Base-by-base conservation (phyloP, 2,888 invertebrate species). In the Saturnia pavonia region DNA sequence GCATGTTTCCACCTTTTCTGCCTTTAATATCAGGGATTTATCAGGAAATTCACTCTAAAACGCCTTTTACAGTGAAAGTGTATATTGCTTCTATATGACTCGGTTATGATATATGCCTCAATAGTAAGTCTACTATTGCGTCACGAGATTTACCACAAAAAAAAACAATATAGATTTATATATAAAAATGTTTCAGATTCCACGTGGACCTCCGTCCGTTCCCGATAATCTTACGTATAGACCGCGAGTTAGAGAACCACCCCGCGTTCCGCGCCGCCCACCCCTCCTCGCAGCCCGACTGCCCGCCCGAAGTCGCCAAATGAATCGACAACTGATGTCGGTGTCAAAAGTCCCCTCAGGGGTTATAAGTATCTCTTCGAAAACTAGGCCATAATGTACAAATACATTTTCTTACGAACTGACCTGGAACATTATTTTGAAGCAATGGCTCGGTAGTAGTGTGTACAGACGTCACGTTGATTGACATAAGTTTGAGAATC, bases 281-380 rank as follows among this genome's bases (percentile, higher is more conserved):
- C 94, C 98, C 99, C 60, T 97, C 96, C 77, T 96, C 96, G 82
- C 99, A 99, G 94, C 98, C 98, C 6, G 99, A 99, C 94, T 98
- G 98, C 88, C 99, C 99, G 65, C 97, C 97, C 11, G 97, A 97
- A 88, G 96, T 96, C 80, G 96, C 96, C 86, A 96, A 97, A 95
- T 96, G 87, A 91, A 78, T 70, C 43, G 22, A 71, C 54, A 42
- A 45, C 57, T 22, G 14, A 68, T 27, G 65, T 68, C 67, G 40
- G 43, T 45, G 51, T 40, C 34, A 69, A 43, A 45, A 19, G 27
- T 22, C 8, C 48, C 43, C 27, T 45, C 63, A 68, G 51, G 51
- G 19, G 51, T 51, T 51, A 43, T 54, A 54, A n/a, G 54, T 54
- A 60, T 60, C 25, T 60, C 12, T 27, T 60, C 14, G 27, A 60